Conservation (phyloP, 2,797 vertebrate species). For the Eutrigla gurnardus region DNA sequence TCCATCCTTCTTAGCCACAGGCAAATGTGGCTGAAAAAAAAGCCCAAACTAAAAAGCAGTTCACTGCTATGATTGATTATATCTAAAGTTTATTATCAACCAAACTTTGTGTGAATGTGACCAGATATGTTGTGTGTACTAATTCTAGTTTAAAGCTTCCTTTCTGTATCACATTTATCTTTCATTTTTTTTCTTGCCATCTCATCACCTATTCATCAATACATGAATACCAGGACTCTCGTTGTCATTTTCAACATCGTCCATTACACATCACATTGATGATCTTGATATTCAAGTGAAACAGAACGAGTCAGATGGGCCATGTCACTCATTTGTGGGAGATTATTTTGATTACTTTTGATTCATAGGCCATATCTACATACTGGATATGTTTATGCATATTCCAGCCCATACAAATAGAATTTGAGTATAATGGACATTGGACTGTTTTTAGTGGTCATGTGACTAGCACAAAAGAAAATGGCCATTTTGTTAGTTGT, state of each 20-base stretch:
- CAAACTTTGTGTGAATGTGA: background rate
- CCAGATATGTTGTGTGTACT: background rate
- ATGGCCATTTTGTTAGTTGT: too few species aligned
- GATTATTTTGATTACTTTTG: background rate
- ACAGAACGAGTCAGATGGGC: background rate
- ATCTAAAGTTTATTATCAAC: background rate
- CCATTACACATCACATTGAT: background rate
- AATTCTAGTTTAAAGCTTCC: background rate
- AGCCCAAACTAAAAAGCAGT: background rate
- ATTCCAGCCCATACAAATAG: background rate
- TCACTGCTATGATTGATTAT: background rate
- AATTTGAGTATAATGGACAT: too few species aligned
- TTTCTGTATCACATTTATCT: background rate
- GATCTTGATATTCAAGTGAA: background rate
- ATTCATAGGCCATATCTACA: background rate
- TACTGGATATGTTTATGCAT: background rate
- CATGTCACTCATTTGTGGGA: background rate
- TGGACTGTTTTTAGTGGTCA: too few species aligned
- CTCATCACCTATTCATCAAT: background rate
- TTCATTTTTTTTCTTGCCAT: too few species aligned
- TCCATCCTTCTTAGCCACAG: too few species aligned
- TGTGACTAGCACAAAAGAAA: too few species aligned
- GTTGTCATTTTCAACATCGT: background rate
- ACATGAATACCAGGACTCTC: background rate
- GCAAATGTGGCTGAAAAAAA: too few species aligned